These are phyloP conservation scores for Pyrocoelia pectoralis DNA, from an alignment of 2,888 invertebrate species.

Conservation along the genomic window DNA sequence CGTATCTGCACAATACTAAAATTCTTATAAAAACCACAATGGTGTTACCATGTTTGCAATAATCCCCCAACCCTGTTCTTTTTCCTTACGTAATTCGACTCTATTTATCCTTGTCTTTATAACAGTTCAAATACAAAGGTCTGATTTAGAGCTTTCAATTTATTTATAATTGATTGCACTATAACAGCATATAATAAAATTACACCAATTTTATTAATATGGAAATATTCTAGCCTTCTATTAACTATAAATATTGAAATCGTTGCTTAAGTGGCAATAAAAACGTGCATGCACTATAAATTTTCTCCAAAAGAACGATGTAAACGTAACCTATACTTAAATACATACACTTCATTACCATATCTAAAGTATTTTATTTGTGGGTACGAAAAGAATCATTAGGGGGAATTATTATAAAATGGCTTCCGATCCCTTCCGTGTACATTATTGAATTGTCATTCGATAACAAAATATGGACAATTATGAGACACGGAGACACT, in stretches of 20 bases:
- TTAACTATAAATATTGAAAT: constrained; percentile 1
- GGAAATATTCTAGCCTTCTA: neutral
- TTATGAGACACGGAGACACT: constrained; percentile 28
- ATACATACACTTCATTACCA: constrained; percentile 19
- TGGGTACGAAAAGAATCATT: constrained; percentile 19
- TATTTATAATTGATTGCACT: neutral
- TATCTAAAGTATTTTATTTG: constrained; percentile 18
- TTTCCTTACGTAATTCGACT: too few species aligned
- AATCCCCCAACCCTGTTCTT: too few species aligned
- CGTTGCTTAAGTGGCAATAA: constrained; percentile 7
- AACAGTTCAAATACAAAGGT: too few species aligned
- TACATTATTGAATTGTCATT: constrained; percentile 35
- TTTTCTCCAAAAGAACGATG: neutral
- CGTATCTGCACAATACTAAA: too few species aligned
- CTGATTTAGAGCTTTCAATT: too few species aligned
- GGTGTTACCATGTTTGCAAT: too few species aligned
- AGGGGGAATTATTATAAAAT: constrained; percentile 20
- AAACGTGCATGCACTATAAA: constrained; percentile 7
- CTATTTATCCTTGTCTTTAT: too few species aligned
- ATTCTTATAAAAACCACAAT: too few species aligned
- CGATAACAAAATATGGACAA: constrained; percentile 35
- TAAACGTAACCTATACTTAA: constrained; percentile 7
- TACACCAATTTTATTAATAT: constrained; percentile 1
- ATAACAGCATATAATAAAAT: neutral
- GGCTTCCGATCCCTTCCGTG: constrained; percentile 26